A percentile compares a stretch with the other conserved stretches of the same genome.
Conservation (phyloP, 2,113 vertebrate genomes). For the Corydoras maculifer region DNA sequence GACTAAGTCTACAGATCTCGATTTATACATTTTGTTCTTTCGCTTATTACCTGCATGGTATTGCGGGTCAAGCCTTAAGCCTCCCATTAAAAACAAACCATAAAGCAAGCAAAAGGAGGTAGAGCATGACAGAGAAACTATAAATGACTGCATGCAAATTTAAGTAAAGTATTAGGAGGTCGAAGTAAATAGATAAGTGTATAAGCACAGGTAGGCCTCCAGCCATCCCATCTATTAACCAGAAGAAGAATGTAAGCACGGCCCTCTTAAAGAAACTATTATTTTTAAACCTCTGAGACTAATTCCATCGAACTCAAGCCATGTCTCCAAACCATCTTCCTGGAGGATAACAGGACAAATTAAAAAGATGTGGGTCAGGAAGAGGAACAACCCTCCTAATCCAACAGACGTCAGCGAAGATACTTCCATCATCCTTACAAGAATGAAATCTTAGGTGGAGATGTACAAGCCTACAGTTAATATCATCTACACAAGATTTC, state of each 20-base stretch:
- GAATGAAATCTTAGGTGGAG: slow-evolving; percentile 23
- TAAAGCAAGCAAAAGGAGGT: not conserved
- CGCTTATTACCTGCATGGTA: too few species aligned
- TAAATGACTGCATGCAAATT: not conserved
- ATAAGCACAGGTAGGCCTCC: not conserved
- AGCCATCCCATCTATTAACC: slow-evolving; percentile 15
- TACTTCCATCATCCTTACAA: slow-evolving; percentile 7
- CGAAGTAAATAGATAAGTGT: not conserved
- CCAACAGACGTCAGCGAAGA: slow-evolving; percentile 17
- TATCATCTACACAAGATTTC: slow-evolving; percentile 18
- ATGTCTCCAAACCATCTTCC: not conserved
- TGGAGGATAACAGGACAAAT: slow-evolving; percentile 3
- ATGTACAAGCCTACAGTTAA: slow-evolving; percentile 2
- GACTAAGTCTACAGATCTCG: too few species aligned
- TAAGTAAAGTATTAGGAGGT: not conserved
- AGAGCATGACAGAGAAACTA: not conserved
- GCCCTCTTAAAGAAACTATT: not conserved
- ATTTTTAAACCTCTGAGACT: not conserved
- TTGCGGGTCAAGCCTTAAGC: too few species aligned
- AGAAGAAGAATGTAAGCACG: not conserved
- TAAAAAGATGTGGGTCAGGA: not conserved
- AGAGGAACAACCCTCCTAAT: slow-evolving; percentile 10
- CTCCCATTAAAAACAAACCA: too few species aligned
- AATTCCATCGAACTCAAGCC: slow-evolving; percentile 6
- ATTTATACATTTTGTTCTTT: too few species aligned